Evolutionary conservation across 2,113 vertebrate species (phyloP).

Genomic region (Podarcis raffonei): DNA sequence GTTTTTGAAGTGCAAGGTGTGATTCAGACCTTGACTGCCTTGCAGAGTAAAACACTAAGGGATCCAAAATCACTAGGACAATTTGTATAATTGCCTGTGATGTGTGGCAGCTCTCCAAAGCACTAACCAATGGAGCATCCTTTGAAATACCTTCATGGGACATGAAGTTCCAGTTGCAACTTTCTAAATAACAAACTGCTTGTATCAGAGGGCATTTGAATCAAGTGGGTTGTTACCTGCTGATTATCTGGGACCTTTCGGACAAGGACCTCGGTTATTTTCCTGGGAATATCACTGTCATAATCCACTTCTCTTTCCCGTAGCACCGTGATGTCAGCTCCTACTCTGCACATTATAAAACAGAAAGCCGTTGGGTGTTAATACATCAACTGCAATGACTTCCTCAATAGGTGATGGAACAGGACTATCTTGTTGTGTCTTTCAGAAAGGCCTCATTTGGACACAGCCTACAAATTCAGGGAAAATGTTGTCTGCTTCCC

Average conservation of each 20-base stretch:
- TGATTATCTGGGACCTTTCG: constrained; percentile 98
- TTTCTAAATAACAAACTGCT: neutral
- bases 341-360: constrained; percentile 81
- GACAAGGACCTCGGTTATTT: constrained; percentile 94
- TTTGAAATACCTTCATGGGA: constrained; percentile 12
- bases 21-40: neutral
- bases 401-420: neutral
- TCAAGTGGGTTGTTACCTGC: constrained; percentile 79
- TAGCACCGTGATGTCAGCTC: constrained; percentile 94
- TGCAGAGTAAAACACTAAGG: neutral
- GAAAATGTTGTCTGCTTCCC: neutral
- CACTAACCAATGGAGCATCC: neutral
- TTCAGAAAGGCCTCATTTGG: neutral
- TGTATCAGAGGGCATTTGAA: neutral
- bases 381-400: neutral
- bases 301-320: constrained; percentile 93
- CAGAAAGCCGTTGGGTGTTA: constrained; percentile 23
- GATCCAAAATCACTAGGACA: neutral
- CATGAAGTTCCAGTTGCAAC: constrained; percentile 18
- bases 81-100: neutral
- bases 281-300: constrained; percentile 85
- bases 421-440: neutral
- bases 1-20: neutral
- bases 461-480: neutral
- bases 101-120: constrained; percentile 35